A percentile compares a stretch with the other conserved stretches of the same genome.
phyloP scores from a whole-genome alignment of 2,113 vertebrate species.

The Cololabis saira region DNA sequence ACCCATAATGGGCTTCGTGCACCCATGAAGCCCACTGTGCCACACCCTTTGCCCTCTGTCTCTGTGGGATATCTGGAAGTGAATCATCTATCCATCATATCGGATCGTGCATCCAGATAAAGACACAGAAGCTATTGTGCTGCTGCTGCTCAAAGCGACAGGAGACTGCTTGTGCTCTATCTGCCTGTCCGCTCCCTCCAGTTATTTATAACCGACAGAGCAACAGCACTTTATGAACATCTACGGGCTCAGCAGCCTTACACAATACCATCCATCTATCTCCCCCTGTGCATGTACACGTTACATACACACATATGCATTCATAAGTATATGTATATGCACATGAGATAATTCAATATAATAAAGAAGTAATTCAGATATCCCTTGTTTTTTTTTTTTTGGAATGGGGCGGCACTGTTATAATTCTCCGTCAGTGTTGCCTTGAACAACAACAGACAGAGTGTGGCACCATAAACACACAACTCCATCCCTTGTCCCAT shows the following conservation, averaged over 20 bases:
- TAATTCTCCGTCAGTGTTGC: conserved; percentile 38
- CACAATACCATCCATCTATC: conserved; percentile 17
- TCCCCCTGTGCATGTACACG: background rate
- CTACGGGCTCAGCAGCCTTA: conserved; percentile 65
- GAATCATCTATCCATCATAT: conserved; percentile 59
- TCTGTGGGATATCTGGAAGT: conserved; percentile 47
- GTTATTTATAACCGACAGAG: conserved; percentile 76
- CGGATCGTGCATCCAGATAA: conserved; percentile 53
- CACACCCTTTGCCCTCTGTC: conserved; percentile 56
- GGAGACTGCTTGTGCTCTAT: conserved; percentile 53
- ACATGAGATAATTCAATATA: background rate
- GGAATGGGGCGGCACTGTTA: conserved; percentile 7
- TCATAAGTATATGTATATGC: background rate
- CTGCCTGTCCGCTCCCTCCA: conserved; percentile 58
- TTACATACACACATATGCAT: background rate
- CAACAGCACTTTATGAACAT: conserved; percentile 75
- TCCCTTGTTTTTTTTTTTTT: too few species aligned
- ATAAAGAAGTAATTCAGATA: background rate
- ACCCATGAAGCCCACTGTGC: conserved; percentile 10
- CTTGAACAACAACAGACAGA: conserved; percentile 48
- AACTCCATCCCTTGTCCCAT: conserved; percentile 43
- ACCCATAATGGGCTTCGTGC: background rate
- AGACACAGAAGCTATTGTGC: conserved; percentile 43
- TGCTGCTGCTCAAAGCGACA: conserved; percentile 31
- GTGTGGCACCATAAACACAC: conserved; percentile 27